Evolutionary conservation across 2,113 vertebrate species (phyloP).

Genomic region (Thinocorus orbignyianus): DNA sequence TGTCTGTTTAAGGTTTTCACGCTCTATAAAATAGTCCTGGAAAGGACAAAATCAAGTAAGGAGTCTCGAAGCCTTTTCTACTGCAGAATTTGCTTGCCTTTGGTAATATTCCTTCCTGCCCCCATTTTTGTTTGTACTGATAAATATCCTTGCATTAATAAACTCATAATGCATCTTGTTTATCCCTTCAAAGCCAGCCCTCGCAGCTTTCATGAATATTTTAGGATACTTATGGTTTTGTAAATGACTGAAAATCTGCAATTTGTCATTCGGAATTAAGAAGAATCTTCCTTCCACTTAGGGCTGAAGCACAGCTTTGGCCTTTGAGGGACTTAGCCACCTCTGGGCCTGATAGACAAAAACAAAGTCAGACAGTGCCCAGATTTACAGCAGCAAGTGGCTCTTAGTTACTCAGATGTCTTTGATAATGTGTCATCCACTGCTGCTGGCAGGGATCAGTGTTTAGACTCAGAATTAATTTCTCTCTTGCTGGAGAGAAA

Average conservation of each 20-base stretch:
- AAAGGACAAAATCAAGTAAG: background rate
- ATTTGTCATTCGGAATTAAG: slow-evolving; percentile 53
- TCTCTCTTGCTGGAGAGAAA: slow-evolving; percentile 25
- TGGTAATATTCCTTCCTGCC: background rate
- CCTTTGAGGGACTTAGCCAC: slow-evolving; percentile 48
- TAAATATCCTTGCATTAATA: slow-evolving; percentile 19
- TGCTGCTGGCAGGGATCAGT: slow-evolving; percentile 43
- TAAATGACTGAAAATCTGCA: slow-evolving; percentile 51
- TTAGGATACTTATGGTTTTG: slow-evolving; percentile 26
- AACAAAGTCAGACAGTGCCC: slow-evolving; percentile 54
- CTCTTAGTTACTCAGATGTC: slow-evolving; percentile 50
- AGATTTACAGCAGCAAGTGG: slow-evolving; percentile 63
- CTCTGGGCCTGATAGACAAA: slow-evolving; percentile 52
- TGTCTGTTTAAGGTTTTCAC: background rate
- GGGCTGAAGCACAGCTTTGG: slow-evolving; percentile 18
- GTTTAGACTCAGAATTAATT: slow-evolving; percentile 50
- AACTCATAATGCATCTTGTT: slow-evolving; percentile 25
- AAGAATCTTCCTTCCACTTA: slow-evolving; percentile 14
- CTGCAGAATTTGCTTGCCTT: background rate
- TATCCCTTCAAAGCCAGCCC: slow-evolving; percentile 19
- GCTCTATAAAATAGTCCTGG: background rate
- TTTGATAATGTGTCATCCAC: slow-evolving; percentile 35
- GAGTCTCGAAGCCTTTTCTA: background rate
- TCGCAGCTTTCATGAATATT: slow-evolving; percentile 42
- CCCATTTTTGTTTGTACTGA: background rate